These are phyloP conservation scores for Rhinichthys osculus DNA, from an alignment of 2,797 vertebrate genomes.

Conservation along the genomic window DNA sequence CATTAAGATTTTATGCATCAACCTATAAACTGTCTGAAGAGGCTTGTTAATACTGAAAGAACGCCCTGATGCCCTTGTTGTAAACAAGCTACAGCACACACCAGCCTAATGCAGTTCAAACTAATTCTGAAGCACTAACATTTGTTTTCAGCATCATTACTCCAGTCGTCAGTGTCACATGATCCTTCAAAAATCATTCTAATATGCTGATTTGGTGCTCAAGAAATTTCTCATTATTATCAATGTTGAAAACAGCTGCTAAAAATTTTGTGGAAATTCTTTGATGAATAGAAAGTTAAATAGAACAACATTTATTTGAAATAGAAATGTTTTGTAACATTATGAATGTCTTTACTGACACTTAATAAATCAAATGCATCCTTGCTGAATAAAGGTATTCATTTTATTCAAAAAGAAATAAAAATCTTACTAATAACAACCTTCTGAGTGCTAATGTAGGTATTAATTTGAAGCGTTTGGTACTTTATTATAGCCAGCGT, in stretches of 20 bases:
- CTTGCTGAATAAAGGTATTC: background rate
- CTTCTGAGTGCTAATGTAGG: background rate
- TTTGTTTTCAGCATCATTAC: conserved; percentile 24
- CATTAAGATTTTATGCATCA: conserved; percentile 29
- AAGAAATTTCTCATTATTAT: background rate
- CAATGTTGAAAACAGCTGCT: background rate
- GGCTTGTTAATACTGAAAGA: conserved; percentile 56
- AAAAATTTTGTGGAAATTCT: background rate
- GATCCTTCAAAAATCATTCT: background rate
- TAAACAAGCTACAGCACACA: conserved; percentile 53
- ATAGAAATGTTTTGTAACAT: background rate
- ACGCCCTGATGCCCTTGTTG: conserved; percentile 46
- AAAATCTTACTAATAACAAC: too few species aligned
- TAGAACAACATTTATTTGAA: background rate
- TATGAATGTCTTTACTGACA: background rate
- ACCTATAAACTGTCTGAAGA: conserved; percentile 47
- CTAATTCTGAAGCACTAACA: conserved; percentile 33
- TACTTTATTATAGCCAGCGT: background rate
- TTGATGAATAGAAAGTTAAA: background rate
- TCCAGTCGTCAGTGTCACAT: background rate
- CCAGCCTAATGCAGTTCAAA: conserved; percentile 31
- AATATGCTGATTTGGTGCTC: background rate
- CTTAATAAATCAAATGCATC: background rate
- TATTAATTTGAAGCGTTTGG: background rate
- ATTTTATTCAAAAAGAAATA: background rate